Evolutionary conservation across 2,888 invertebrate genomes (phyloP).

Genomic region (Ashinkailepas kermadecensis): DNA sequence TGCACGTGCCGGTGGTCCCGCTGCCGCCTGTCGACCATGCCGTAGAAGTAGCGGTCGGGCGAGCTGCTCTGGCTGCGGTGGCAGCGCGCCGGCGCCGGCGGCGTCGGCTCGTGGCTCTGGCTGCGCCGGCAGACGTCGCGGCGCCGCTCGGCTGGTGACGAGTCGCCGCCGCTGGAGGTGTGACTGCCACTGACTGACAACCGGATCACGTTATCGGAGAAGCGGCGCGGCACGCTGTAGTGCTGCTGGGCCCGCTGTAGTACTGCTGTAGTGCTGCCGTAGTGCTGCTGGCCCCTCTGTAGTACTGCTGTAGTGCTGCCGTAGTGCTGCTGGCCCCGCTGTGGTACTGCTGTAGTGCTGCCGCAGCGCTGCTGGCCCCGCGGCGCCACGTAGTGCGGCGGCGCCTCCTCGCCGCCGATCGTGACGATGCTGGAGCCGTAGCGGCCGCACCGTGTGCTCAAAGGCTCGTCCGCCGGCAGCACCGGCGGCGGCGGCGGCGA

Average conservation of each 20-base stretch:
- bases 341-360: background rate
- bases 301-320: background rate
- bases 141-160: background rate
- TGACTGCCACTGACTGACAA: constrained; percentile 9
- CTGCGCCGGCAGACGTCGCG: constrained; percentile 1
- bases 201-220: constrained; percentile 6
- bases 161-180: background rate
- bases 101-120: constrained; percentile 2
- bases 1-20: background rate
- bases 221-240: constrained; percentile 7
- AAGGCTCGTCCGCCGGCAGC: background rate
- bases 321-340: background rate
- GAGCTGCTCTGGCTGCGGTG: constrained; percentile 19
- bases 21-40: background rate
- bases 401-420: constrained; percentile 2
- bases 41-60: constrained; percentile 7
- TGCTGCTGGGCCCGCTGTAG: background rate
- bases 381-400: background rate
- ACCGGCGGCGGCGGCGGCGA: constrained; percentile 13
- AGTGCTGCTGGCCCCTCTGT: background rate
- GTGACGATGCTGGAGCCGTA: constrained; percentile 16
- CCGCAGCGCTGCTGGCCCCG: background rate
- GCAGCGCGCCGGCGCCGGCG: background rate
- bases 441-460: background rate
- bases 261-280: background rate